Evolutionary conservation across 64 coral and sea anemone genomes (phyloP), one percentile per base, ranked within the genome.

Genomic region (Porites lutea): DNA sequence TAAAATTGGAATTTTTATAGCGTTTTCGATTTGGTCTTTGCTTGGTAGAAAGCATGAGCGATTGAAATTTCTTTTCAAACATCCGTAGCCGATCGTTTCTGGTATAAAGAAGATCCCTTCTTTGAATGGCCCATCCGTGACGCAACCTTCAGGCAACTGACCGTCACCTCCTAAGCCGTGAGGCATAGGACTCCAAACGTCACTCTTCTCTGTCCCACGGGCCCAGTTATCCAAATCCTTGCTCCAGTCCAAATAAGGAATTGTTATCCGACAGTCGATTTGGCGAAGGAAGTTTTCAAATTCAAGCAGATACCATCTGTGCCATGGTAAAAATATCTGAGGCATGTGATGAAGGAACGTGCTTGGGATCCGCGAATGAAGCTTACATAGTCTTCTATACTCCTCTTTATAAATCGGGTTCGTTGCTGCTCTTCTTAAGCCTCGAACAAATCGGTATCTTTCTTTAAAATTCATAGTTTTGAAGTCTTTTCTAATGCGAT

Each of bases 311-410:
- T 89, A 96, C 95, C 95, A 96, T 53, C 95, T 86, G 77, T 96
- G 95, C 95, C 95, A 96, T 7, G 95, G 95, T 5, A 96, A 64
- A 65, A 96, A 96, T 57, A 96, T 96, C 27, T 89, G 79, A 18
- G 86, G 79, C 65, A 88, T 93, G 79, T 96, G 95, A 51, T 96
- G 95, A 10, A 96, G 90, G 4, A 84, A 77, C 14, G 65, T 37
- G 46, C 23, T 82, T 3, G 89, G 89, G 12, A 91, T 71, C 22
- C 23, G 52, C 18, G 89, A 82, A 91, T 95, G 93, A 22, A 66
- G 65, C 9, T 55, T 88, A 3, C 90, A 58, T 50, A 95, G 48
- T 59, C 69, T 77, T 69, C 86, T 84, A 62, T 80, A 91, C 4
- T 91, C 89, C 9, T 87, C 72, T 27, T 65, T 95, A 66, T 95